These are phyloP conservation scores for Hirudinaria manillensis DNA, from an alignment of 2,888 invertebrate species.

Conservation along the genomic window DNA sequence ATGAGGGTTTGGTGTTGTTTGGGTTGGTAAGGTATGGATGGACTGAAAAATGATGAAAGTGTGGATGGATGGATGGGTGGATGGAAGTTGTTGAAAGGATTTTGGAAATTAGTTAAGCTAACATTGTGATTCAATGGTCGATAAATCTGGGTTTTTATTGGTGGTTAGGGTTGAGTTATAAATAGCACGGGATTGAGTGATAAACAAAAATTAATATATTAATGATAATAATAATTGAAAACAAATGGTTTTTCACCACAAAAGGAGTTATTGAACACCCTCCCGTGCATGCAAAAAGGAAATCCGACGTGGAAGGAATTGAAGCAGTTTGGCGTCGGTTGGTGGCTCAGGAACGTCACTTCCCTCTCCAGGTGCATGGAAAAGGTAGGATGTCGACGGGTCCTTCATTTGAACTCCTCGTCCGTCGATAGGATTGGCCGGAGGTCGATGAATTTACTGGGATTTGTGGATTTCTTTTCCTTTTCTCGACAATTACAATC, in stretches of 20 bases:
- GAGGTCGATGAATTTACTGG: too few relatives aligned
- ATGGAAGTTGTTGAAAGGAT: too few relatives aligned
- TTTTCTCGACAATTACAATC: too few relatives aligned
- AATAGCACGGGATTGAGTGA: not conserved
- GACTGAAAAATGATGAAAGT: not conserved
- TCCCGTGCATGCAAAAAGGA: conserved; percentile 61
- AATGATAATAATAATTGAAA: not conserved
- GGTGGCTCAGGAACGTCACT: conserved; percentile 86
- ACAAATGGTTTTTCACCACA: not conserved
- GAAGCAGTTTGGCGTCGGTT: conserved; percentile 83
- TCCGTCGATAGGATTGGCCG: not conserved
- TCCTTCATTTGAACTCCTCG: not conserved
- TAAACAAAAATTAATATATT: not conserved
- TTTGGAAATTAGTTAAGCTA: too few relatives aligned
- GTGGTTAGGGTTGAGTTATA: not conserved
- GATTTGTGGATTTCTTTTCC: too few relatives aligned
- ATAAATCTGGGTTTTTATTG: not conserved
- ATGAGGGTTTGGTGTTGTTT: not conserved
- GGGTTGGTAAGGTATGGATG: not conserved
- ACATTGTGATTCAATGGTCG: too few relatives aligned
- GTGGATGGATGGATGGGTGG: too few relatives aligned
- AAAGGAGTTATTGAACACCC: conserved; percentile 73
- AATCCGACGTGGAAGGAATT: conserved; percentile 76
- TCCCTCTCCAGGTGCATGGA: conserved; percentile 78
- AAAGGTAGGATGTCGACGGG: conserved; percentile 57